Base-by-base conservation (phyloP, 2,888 invertebrate genomes). In the Eupithecia dodoneata region DNA sequence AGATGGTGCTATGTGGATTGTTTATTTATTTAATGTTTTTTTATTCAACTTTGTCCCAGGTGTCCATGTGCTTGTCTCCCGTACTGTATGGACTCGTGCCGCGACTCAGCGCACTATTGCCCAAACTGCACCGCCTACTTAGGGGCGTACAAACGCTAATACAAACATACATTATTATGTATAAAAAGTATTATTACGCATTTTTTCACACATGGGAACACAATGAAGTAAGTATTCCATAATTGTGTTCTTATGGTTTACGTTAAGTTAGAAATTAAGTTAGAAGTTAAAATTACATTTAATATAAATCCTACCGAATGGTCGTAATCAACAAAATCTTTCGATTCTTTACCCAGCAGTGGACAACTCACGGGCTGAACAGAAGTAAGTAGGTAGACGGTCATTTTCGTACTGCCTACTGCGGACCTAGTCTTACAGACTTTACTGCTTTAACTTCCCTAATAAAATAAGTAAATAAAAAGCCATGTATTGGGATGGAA, bases 81-180 rank as follows among this genome's bases (percentile, higher is more conserved):
- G 0, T 86, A 87, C 79, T 85, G 83, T 71, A 91, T 95, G 87
- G 94, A 96, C 65, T 92, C 94, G 41, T 96, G 96, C 83, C 93
- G 93, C 84, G 96, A 92, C 83, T 91, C 93, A 30, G 94, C 95
- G 73, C 96, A 96, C 81, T 96, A 96, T 79, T 96, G 96, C 79
- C 95, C 96, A 0, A 94, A 95, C 82, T 96, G 96, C 83, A 93
- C 92, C 73, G 87, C 95, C 0, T 96, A 92, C 81, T 88, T 96
- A 71, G 96, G 96, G 78, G 93, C 94, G 44, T 72, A 78, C 74
- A 63, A 42, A n/a, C 74, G 69, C 59, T 74, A 69, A 44, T 10
- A 12, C 2, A 7, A 18, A 18, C 7, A 18, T 7, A 44, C 4
- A 44, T 44, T 6, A 4, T 7, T 6, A 44, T 30, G 15, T 52